These are phyloP conservation scores for Limnothrissa miodon DNA, from an alignment of 2,113 vertebrate genomes.

Conservation along the genomic window DNA sequence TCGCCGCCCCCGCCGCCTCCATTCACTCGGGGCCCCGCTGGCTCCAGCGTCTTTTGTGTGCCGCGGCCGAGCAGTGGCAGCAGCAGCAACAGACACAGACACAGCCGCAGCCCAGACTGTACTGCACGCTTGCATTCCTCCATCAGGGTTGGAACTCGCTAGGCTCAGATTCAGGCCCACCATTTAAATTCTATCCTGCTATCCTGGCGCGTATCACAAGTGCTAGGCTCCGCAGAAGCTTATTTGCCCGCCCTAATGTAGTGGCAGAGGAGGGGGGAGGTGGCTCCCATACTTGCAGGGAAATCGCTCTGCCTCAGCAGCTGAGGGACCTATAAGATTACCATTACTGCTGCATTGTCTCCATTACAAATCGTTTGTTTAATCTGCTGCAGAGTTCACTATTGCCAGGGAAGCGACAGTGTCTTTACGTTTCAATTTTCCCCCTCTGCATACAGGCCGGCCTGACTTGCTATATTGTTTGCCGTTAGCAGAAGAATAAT, in stretches of 20 bases:
- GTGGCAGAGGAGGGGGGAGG: neutral
- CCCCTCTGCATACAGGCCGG: neutral
- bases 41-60: too few species aligned
- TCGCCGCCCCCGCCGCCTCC: neutral
- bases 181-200: neutral
- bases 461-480: neutral
- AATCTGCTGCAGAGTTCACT: neutral
- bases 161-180: neutral
- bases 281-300: neutral
- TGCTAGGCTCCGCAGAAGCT: slow-evolving; percentile 27
- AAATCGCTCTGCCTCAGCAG: slow-evolving; percentile 26
- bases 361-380: neutral
- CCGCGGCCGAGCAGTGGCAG: too few species aligned
- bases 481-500: neutral
- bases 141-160: neutral
- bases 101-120: neutral
- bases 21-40: too few species aligned
- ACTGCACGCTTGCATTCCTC: neutral
- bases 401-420: neutral
- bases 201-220: neutral
- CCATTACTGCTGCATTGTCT: slow-evolving; percentile 11
- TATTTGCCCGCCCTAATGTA: slow-evolving; percentile 18
- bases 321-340: neutral
- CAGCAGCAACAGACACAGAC: too few species aligned
- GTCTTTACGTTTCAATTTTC: neutral